These are phyloP conservation scores for Papilio gigon DNA, from an alignment of 2,888 invertebrate genomes.

Conservation along the genomic window DNA sequence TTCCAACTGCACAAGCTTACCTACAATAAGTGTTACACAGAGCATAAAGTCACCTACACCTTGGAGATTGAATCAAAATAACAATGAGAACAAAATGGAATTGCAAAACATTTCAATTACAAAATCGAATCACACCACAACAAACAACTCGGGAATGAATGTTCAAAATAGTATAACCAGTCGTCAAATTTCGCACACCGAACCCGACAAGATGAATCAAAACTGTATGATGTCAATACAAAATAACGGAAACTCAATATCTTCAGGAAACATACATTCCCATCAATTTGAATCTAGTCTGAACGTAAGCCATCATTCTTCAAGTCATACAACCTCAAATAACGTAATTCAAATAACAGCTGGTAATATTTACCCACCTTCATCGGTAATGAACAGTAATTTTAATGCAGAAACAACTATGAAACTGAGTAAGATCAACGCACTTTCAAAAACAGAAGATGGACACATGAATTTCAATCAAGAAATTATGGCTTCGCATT, in stretches of 20 bases:
- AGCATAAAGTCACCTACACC: constrained; percentile 76
- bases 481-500: constrained; percentile 78
- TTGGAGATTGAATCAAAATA: constrained; percentile 67
- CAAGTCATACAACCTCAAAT: constrained; percentile 68
- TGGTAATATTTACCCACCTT: constrained; percentile 75
- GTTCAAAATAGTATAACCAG: constrained; percentile 62
- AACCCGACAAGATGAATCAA: constrained; percentile 69
- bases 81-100: constrained; percentile 67
- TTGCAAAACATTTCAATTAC: constrained; percentile 67
- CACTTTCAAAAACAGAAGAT: constrained; percentile 75
- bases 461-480: constrained; percentile 77
- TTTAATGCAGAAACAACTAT: constrained; percentile 77
- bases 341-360: constrained; percentile 78
- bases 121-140: constrained; percentile 57
- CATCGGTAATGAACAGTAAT: constrained; percentile 69
- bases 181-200: constrained; percentile 62
- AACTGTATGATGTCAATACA: constrained; percentile 69
- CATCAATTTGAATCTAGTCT: constrained; percentile 72
- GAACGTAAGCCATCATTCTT: constrained; percentile 71
- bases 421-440: constrained; percentile 76
- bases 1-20: constrained; percentile 63
- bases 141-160: constrained; percentile 62
- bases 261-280: constrained; percentile 65
- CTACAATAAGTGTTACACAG: constrained; percentile 77
- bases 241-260: constrained; percentile 58